phyloP scores from a whole-genome alignment of 2,797 vertebrate genomes.

The Labroides dimidiatus region DNA sequence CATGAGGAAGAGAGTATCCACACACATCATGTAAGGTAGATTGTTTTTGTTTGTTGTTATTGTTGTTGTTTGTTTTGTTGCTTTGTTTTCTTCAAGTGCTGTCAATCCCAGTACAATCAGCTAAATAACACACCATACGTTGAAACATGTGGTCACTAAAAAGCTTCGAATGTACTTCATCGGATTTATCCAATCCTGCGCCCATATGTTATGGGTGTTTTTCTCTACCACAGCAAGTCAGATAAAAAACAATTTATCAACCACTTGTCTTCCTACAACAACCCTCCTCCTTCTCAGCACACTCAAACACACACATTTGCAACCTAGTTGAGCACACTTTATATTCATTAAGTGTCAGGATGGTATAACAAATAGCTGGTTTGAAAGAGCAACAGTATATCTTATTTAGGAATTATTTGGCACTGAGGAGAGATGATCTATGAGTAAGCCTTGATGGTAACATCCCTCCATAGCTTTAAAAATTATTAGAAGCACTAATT shows the following conservation, averaged over 20 bases:
- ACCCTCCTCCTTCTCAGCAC: constrained; percentile 12
- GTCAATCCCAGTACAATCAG: constrained; percentile 11
- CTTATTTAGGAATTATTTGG: constrained; percentile 68
- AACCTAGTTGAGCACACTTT: constrained; percentile 65
- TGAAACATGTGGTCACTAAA: constrained; percentile 40
- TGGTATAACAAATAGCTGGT: constrained; percentile 65
- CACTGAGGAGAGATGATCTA: constrained; percentile 62
- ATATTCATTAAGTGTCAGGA: constrained; percentile 77
- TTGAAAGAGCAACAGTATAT: constrained; percentile 69
- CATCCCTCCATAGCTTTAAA: constrained; percentile 42
- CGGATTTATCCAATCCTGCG: constrained; percentile 53
- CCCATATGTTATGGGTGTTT: constrained; percentile 62
- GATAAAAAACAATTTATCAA: constrained; percentile 74
- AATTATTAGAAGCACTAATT: constrained; percentile 36
- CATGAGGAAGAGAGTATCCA: constrained; percentile 24
- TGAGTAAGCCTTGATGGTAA: constrained; percentile 48
- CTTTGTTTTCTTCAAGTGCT: constrained; percentile 16
- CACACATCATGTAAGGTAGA: constrained; percentile 35
- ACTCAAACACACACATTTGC: constrained; percentile 46
- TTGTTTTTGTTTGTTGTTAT: no score
- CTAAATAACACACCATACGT: constrained; percentile 31
- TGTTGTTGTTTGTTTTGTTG: no score
- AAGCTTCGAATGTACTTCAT: constrained; percentile 23
- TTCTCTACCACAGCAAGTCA: constrained; percentile 49
- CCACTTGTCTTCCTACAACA: constrained; percentile 37